Evolutionary conservation across 2,888 invertebrate species (phyloP), one percentile per base, ranked within the genome.

Genomic region (Meghimatium bilineatum): DNA sequence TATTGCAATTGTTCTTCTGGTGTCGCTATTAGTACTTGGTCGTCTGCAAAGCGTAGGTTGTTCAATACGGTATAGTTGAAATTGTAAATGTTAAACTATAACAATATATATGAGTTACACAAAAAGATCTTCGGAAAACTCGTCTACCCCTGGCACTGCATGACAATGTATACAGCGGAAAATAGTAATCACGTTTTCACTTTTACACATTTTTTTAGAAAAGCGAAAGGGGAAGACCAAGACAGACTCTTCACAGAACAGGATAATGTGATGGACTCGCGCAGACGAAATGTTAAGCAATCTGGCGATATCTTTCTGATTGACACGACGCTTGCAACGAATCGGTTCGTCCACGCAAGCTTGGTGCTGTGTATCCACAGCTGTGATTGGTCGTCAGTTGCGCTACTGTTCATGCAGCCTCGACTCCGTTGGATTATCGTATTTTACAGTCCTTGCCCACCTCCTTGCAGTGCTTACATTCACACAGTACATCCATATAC

Each of bases 401-500:
- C 14, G 66, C 14, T 29, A 5, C 38, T 38, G 3, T 17, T 69
- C 32, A 52, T 80, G n/a, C 49, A 38, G 69, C 29, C 56, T 29
- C 32, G 34, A 32, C 52, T 1, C 29, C 29, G 32, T 32, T 52
- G 52, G 32, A 75, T 32, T 32, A 29, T 34, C 56, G 52, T 20
- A 29, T 34, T 75, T 75, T 32, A 75, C 34, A 49, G 36, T 52
- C 60, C 76, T 12, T 76, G 29, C 34, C 60, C 76, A 76, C 23
- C 17, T 32, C 23, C 60, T 56, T 3, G 34, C n/a, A n/a, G 76
- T 76, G 36, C 60, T 76, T 1, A 60, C 36, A 44, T 56, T 10
- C 56, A 76, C 60, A 76, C 60, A 60, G 32, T 12, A 17, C 34
- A 56, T n/a, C 36, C 76, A 76, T 76, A 76, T 10, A 76, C 60